These are phyloP conservation scores for Linurgus olivaceus DNA, from an alignment of 2,797 vertebrate genomes.

Conservation along the genomic window DNA sequence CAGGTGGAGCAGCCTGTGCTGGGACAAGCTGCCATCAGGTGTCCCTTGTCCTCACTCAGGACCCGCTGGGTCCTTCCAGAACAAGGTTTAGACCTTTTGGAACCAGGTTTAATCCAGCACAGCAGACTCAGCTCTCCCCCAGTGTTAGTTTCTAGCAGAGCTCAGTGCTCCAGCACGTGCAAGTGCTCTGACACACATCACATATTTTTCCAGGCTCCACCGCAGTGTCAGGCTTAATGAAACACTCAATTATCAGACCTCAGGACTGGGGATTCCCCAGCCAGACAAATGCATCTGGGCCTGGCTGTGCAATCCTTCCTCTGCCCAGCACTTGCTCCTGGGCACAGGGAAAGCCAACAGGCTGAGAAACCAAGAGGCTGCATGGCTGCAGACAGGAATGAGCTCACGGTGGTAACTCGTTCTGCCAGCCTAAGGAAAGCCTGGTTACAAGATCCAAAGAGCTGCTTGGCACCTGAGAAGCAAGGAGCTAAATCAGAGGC, in stretches of 20 bases:
- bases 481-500: neutral
- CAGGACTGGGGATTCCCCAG: neutral
- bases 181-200: neutral
- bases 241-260: conserved; percentile 51
- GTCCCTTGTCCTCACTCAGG: neutral
- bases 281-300: neutral
- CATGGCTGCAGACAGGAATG: neutral
- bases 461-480: neutral
- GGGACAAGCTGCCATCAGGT: neutral
- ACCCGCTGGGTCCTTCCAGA: neutral
- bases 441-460: neutral
- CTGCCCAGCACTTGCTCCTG: neutral
- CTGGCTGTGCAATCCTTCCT: neutral
- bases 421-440: neutral
- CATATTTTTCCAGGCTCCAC: conserved; percentile 24
- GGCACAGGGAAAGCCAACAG: neutral
- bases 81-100: neutral
- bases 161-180: neutral
- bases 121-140: neutral
- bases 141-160: neutral
- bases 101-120: neutral
- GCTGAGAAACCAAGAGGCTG: neutral
- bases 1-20: neutral
- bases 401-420: neutral
- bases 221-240: neutral